Base-by-base conservation (phyloP, 2,797 vertebrate species). In the Chloroceryle amazona region DNA sequence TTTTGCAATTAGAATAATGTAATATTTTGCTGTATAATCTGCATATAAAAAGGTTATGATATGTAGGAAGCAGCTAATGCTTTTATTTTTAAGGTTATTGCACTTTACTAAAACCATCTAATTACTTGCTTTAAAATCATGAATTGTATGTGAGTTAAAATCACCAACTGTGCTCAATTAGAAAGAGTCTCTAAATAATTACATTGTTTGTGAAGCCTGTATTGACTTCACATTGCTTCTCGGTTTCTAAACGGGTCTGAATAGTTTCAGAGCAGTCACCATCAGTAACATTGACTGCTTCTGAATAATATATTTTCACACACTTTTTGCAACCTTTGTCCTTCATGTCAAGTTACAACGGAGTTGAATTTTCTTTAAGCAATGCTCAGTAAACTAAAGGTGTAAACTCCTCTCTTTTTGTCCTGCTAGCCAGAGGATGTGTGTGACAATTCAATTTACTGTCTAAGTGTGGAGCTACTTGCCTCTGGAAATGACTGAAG, bases 401-500 rank as follows among this genome's bases (percentile, higher is more conserved):
- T 17, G 17, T 73, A 70, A 88, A 68, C 58, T 74, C 47, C n/a
- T 86, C 47, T 83, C 55, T 92, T 87, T 66, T 66, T 78, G 52
- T 82, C 46, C 62, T 79, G 42, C 33, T 81, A 92, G 28, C 63
- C 28, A 74, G 83, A 94, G 82, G 78, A 89, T 42, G 28, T 81
- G 35, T 79, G 67, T 21, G 16, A 23, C 21, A 74, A 85, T 81
- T 65, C 85, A 91, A 54, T 97, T 97, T 97, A 88, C 86, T 89
- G 71, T 76, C 60, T 9, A 98, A 91, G 57, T 52, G 31, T 79
- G 79, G 88, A 93, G 47, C 26, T 81, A 63, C 55, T 96, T 92
- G 84, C 89, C 75, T 93, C 94, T 95, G 55, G 96, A 96, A 97
- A 93, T 89, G 33, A 33, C 82, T 54, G 37, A 74, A 90, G 60